Base-by-base conservation (phyloP, 2,888 invertebrate genomes). In the Acleris laterana region DNA sequence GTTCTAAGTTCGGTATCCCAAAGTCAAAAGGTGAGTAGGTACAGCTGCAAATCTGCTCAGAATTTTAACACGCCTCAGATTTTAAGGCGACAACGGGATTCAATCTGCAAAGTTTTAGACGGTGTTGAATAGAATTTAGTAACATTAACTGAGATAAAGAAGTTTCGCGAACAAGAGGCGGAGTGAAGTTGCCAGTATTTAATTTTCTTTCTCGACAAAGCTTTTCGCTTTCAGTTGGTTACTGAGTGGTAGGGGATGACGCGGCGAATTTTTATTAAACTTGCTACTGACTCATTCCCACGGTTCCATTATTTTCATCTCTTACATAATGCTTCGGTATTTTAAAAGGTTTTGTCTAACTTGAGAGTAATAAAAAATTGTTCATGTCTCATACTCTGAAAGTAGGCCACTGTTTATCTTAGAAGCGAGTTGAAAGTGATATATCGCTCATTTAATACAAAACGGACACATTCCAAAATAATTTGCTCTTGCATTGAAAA, bases 161-260 rank as follows among this genome's bases (percentile, higher is more conserved):
- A 62, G n/a, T 51, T 63, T 32, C 42, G 16, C 17, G n/a, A 38
- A 50, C 22, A 51, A 52, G 44, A 60, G 19, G 5, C 55, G 13
- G 25, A 42, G 28, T 55, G n/a, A 42, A 48, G n/a, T 46, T 17
- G 16, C 16, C 46, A 28, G 44, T 58, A 38, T 52, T 38, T 22
- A 58, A 58, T 48, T 48, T 13, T 57, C 20, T 48, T 46, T 32
- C 7, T 19, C 11, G 46, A 51, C 32, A 58, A 51, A 51, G 42
- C 51, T 51, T 57, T 56, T 51, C n/a, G 38, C 50, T 57, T 51
- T 52, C 13, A 59, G 32, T 53, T 52, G 32, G 28, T 58, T 53
- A 56, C 17, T 56, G 38, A 51, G 49, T 49, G 11, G 11, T 17
- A 19, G 46, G 7, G 16, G 46, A 46, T 46, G 46, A 46, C 46